phyloP scores from a whole-genome alignment of 2,888 invertebrate genomes.

The Calameuta idolon region DNA sequence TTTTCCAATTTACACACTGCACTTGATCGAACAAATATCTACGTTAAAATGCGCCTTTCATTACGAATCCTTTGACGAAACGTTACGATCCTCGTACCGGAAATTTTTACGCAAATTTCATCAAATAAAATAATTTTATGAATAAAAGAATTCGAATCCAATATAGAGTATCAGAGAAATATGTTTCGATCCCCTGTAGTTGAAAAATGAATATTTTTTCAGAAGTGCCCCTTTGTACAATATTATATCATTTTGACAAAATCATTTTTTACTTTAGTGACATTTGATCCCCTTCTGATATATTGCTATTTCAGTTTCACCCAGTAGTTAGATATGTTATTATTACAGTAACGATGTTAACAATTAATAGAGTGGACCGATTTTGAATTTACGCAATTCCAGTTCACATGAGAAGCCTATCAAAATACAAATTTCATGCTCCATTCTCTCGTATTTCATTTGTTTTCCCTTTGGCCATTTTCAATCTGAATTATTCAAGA shows the following conservation, averaged over 20 bases:
- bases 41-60: not conserved
- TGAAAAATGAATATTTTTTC: not conserved
- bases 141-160: not conserved
- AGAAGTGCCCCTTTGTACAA: not conserved
- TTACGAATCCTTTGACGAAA: not conserved
- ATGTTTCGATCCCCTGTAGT: not conserved
- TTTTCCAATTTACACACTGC: not conserved
- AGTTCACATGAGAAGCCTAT: slow-evolving; percentile 25
- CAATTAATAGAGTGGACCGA: slow-evolving; percentile 19
- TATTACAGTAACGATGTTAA: not conserved
- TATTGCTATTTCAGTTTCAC: not conserved
- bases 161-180: not conserved
- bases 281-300: not conserved
- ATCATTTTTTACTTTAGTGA: not conserved
- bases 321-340: not conserved
- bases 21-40: not conserved
- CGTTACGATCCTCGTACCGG: not conserved
- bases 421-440: slow-evolving; percentile 42
- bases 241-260: not conserved
- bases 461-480: slow-evolving; percentile 23
- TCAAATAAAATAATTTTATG: not conserved
- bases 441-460: slow-evolving; percentile 38
- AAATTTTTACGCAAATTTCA: no score
- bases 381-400: slow-evolving; percentile 32
- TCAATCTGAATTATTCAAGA: slow-evolving; percentile 36